Evolutionary conservation across 2,888 invertebrate species (phyloP).

Genomic region (Drosophila subsilvestris): DNA sequence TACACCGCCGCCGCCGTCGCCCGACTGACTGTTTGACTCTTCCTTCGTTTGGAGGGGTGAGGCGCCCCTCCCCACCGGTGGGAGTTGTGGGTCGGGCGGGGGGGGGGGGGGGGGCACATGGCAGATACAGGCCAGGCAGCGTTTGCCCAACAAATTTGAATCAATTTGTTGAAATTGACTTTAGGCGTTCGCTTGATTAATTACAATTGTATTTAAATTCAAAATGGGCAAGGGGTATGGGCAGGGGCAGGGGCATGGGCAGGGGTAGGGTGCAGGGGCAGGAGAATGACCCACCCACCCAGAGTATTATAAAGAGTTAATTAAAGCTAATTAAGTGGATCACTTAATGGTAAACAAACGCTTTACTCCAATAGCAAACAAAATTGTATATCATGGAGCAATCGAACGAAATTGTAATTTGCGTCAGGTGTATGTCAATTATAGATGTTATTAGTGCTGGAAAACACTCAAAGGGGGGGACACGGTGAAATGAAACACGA

Average conservation of each 20-base stretch:
- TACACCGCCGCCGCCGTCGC: conserved; percentile 19
- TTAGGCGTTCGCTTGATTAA: conserved; percentile 75
- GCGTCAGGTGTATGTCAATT: neutral
- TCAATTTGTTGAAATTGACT: conserved; percentile 79
- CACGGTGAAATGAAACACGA: too few relatives aligned
- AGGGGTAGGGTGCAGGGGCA: neutral
- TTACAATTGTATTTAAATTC: conserved; percentile 62
- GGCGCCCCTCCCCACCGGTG: too few relatives aligned
- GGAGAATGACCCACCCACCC: too few relatives aligned
- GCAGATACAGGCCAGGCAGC: conserved; percentile 29
- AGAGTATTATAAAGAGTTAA: conserved; percentile 37
- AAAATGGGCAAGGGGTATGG: neutral
- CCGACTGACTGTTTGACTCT: conserved; percentile 35
- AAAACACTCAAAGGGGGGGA: too few relatives aligned
- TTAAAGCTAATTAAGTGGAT: conserved; percentile 41
- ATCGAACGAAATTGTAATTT: conserved; percentile 20
- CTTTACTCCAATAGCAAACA: conserved; percentile 9
- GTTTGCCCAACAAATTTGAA: conserved; percentile 75
- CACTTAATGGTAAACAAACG: conserved; percentile 5
- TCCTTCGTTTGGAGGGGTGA: neutral
- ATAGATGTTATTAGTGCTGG: too few relatives aligned
- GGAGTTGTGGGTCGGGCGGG: neutral
- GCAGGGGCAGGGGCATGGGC: neutral
- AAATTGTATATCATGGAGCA: conserved; percentile 38
- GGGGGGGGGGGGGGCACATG: too few relatives aligned